phyloP scores from a whole-genome alignment of 2,888 invertebrate species.

The Incurvaria masculella region DNA sequence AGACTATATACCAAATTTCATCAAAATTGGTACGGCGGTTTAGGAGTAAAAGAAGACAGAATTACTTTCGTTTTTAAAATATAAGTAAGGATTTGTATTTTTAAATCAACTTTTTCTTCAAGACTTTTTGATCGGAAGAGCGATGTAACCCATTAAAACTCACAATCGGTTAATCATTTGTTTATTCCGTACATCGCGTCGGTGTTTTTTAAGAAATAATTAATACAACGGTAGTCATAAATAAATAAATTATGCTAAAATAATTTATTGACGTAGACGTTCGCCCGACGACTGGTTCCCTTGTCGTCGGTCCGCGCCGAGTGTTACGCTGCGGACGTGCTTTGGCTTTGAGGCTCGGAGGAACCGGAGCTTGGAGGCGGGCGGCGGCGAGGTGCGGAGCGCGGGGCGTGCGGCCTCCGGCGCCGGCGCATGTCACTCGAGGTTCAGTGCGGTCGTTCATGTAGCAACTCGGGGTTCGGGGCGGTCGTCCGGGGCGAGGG shows the following conservation, averaged over 20 bases:
- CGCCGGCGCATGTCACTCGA: too few species aligned
- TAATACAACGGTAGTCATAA: slow-evolving; percentile 46
- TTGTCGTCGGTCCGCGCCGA: slow-evolving; percentile 10
- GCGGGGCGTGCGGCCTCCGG: slow-evolving; percentile 1
- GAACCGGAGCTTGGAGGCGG: slow-evolving; percentile 7
- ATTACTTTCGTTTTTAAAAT: too few species aligned
- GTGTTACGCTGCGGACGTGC: slow-evolving; percentile 13
- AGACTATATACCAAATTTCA: too few species aligned
- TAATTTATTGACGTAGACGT: slow-evolving; percentile 53
- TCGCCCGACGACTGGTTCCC: slow-evolving; percentile 32
- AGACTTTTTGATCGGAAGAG: too few species aligned
- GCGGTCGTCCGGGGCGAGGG: slow-evolving; percentile 15
- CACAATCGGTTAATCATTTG: slow-evolving; percentile 18
- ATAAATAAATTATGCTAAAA: slow-evolving; percentile 53
- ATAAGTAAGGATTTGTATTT: too few species aligned
- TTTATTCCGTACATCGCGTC: slow-evolving; percentile 42
- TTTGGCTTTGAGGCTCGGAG: too few species aligned
- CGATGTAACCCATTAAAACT: not conserved
- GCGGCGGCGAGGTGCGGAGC: slow-evolving; percentile 10
- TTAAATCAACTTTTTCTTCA: too few species aligned
- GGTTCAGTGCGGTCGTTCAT: too few species aligned
- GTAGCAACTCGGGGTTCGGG: too few species aligned
- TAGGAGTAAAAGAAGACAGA: too few species aligned
- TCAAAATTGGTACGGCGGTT: too few species aligned
- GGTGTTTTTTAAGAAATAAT: slow-evolving; percentile 34